A percentile compares a stretch with the other conserved stretches of the same genome.
These are phyloP conservation scores for Leptodactylus fallax DNA, from an alignment of 2,797 vertebrate genomes.

Conservation along the genomic window DNA sequence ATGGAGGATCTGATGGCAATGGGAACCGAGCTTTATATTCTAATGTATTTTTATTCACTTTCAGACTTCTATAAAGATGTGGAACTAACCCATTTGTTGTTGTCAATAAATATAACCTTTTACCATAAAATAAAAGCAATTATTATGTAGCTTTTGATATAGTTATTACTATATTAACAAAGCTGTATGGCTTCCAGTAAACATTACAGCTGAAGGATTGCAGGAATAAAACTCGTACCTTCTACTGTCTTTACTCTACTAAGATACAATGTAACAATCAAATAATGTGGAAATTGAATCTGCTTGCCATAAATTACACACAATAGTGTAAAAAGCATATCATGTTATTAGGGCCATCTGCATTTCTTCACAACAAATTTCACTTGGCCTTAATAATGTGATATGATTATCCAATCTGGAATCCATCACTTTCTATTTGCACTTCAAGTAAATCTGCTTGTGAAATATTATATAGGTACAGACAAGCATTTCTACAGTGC, in stretches of 20 bases:
- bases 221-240: background rate
- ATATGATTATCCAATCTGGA: slow-evolving; percentile 63
- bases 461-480: slow-evolving; percentile 22
- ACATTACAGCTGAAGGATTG: slow-evolving; percentile 2
- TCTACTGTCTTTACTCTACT: slow-evolving; percentile 26
- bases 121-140: background rate
- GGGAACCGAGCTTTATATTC: too few species aligned
- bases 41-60: too few species aligned
- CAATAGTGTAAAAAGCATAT: slow-evolving; percentile 63
- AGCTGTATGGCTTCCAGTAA: background rate
- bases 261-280: slow-evolving; percentile 52
- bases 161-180: background rate
- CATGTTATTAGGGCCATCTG: slow-evolving; percentile 60
- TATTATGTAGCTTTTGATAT: background rate
- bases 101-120: background rate
- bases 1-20: too few species aligned
- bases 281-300: slow-evolving; percentile 56
- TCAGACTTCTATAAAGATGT: too few species aligned
- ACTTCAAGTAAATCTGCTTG: slow-evolving; percentile 46
- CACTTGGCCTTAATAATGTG: slow-evolving; percentile 61
- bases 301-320: slow-evolving; percentile 55
- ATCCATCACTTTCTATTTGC: slow-evolving; percentile 61
- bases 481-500: slow-evolving; percentile 45
- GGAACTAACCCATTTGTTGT: too few species aligned
- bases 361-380: slow-evolving; percentile 63